These are phyloP conservation scores for Eremobia ochroleuca DNA, from an alignment of 2,888 invertebrate species.

Conservation along the genomic window DNA sequence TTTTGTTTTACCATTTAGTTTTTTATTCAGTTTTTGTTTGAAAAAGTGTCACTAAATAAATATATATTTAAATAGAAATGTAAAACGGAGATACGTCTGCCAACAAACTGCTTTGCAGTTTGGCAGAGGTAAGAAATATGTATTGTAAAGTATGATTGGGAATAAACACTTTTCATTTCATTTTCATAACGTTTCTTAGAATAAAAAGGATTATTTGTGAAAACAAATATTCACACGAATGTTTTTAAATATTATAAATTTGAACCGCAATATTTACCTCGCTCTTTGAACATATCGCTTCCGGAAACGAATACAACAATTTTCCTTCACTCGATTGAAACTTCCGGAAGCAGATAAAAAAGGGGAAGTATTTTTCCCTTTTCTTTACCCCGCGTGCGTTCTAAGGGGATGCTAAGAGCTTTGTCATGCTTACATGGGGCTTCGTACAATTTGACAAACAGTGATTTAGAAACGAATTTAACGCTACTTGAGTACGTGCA, in stretches of 20 bases:
- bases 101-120: too few species aligned
- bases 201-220: too few species aligned
- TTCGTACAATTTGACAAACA: background rate
- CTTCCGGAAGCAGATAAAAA: constrained; percentile 25
- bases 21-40: too few species aligned
- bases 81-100: too few species aligned
- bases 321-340: constrained; percentile 36
- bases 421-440: constrained; percentile 14
- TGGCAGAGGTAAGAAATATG: too few species aligned
- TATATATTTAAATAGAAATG: too few species aligned
- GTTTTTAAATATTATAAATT: background rate
- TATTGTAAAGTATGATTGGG: too few species aligned
- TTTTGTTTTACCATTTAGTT: too few species aligned
- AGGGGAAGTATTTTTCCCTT: constrained; percentile 25
- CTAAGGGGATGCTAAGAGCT: background rate
- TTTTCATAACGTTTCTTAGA: too few species aligned
- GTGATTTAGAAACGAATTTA: background rate
- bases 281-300: constrained; percentile 6
- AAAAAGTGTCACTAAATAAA: too few species aligned
- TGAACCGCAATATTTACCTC: background rate
- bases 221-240: too few species aligned
- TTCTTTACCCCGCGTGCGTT: background rate
- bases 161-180: too few species aligned
- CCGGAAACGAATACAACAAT: constrained; percentile 22
- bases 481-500: background rate